Evolutionary conservation across 2,797 vertebrate species (phyloP), one percentile per base, ranked within the genome.

Genomic region (Myripristis murdjan): DNA sequence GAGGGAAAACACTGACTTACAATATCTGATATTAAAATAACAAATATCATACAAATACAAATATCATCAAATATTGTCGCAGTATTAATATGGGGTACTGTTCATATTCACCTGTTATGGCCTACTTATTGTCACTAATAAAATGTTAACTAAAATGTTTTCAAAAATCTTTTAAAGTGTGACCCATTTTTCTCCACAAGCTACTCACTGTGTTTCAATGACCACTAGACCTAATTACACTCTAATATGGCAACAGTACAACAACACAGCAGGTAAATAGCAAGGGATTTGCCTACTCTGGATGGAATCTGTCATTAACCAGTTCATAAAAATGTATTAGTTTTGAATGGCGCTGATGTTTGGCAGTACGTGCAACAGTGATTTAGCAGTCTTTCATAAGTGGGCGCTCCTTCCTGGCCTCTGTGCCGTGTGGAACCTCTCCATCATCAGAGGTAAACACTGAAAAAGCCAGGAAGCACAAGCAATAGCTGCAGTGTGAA

Each of bases 401-500:
- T 12, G 39, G 7, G 9, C 26, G 54, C 10, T 11, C 11, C 35
- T 24, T 33, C 35, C 48, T 24, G n/a, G 35, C 63, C 46, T 48
- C 37, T 47, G 18, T 39, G 39, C 48, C 63, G 43, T 48, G 22
- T 60, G 46, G 56, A 47, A 43, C 15, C 58, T 37, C 70, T 57
- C 52, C 18, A 44, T 63, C 51, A 73, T 31, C 39, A 12, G 48
- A 69, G 39, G 23, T 33, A 65, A 65, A 75, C 37, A 51, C 64
- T 65, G 64, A 62, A 83, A 28, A 69, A 69, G 64, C 26, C 70
- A 12, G 62, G 61, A 58, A 55, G 82, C 51, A 75, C 35, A 39
- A 61, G 79, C 74, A 41, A 64, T 55, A 64, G 49, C 61, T 72
- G 71, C 81, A 58, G 85, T 71, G 81, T 80, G 64, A 84, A 81